These are phyloP conservation scores for Sapajus apella DNA, from an alignment of 2,113 vertebrate genomes.

Conservation along the genomic window DNA sequence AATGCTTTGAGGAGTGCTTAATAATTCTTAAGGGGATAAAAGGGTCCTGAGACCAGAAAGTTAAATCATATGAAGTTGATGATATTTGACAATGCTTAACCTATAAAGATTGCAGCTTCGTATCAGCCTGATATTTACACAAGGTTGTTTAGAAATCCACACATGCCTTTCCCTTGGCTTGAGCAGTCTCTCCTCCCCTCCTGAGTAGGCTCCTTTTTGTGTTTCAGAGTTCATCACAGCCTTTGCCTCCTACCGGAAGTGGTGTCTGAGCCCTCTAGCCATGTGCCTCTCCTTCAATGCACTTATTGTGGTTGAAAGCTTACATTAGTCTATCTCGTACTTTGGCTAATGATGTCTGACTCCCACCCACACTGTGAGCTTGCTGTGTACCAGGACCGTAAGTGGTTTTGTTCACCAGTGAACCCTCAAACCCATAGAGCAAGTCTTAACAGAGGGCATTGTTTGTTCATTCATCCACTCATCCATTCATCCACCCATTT, in stretches of 20 bases:
- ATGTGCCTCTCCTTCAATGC: neutral
- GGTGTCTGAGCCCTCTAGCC: neutral
- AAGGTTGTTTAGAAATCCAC: neutral
- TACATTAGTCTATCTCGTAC: neutral
- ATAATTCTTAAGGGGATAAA: neutral
- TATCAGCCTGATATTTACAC: neutral
- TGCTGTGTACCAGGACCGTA: neutral
- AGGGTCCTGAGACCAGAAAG: neutral
- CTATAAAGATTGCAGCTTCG: neutral
- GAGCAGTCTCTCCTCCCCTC: too few relatives aligned
- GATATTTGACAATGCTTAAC: neutral
- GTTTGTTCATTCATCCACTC: neutral
- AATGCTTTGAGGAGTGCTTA: neutral
- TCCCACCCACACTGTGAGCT: neutral
- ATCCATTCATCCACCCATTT: rapidly evolving
- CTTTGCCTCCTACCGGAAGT: neutral
- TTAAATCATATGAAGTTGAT: neutral
- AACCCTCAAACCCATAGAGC: neutral
- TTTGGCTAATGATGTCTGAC: neutral
- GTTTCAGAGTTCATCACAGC: neutral
- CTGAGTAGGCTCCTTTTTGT: neutral
- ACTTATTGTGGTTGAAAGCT: neutral
- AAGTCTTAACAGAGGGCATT: neutral
- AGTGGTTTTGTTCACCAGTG: neutral
- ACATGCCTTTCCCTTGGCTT: neutral